Conservation (phyloP, 1,140 invertebrate genomes). For the Monomorium pharaonis region DNA sequence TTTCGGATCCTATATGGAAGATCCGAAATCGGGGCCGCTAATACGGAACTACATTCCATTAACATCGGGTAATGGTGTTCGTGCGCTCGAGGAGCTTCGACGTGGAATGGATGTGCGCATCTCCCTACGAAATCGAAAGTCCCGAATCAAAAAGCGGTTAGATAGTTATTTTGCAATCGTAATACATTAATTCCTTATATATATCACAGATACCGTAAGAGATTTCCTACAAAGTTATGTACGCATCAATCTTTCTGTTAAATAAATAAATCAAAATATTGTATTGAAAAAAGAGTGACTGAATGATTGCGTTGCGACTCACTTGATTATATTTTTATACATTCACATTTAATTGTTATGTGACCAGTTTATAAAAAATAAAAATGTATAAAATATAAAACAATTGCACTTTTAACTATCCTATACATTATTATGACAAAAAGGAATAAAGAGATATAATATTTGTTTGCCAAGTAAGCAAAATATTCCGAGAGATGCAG, state of each 20-base stretch:
- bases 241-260: background rate
- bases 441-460: background rate
- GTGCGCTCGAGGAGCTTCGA: slow-evolving; percentile 58
- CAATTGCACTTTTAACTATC: background rate
- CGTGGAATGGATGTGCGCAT: background rate
- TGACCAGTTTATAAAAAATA: background rate
- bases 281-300: background rate
- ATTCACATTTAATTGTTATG: background rate
- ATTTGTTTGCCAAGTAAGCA: background rate
- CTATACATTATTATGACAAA: background rate
- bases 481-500: slow-evolving; percentile 43
- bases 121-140: slow-evolving; percentile 15
- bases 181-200: background rate
- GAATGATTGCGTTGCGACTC: too few species aligned
- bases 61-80: slow-evolving; percentile 72
- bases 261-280: background rate
- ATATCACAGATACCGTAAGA: background rate
- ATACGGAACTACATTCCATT: slow-evolving; percentile 77
- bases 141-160: background rate
- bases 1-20: slow-evolving; percentile 72
- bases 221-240: too few species aligned
- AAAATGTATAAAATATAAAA: background rate
- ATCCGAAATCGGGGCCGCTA: slow-evolving; percentile 72
- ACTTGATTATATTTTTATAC: background rate
- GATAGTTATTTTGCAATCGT: background rate